These are phyloP conservation scores for Orthosia gothica DNA, from an alignment of 2,888 invertebrate species.

Conservation along the genomic window DNA sequence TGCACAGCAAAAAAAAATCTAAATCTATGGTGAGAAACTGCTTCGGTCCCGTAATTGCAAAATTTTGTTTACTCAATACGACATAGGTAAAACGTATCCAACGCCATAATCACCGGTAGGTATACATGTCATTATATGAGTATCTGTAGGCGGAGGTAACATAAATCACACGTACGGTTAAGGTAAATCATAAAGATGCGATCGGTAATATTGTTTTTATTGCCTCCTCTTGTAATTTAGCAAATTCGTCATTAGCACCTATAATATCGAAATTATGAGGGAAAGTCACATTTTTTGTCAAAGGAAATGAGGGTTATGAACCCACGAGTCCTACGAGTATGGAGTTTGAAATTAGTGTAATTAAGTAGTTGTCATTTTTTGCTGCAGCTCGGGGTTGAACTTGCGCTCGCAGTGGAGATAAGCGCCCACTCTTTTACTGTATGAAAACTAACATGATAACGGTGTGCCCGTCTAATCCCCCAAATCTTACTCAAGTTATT, in stretches of 20 bases:
- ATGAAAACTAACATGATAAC: slow-evolving; percentile 29
- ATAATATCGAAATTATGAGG: slow-evolving; percentile 35
- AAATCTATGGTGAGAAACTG: neutral
- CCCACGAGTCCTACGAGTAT: neutral
- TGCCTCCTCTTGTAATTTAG: slow-evolving; percentile 64
- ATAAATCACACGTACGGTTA: slow-evolving; percentile 65
- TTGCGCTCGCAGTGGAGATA: slow-evolving; percentile 14
- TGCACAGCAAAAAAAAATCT: too few species aligned
- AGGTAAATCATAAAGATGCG: slow-evolving; percentile 69
- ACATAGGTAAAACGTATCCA: slow-evolving; percentile 17
- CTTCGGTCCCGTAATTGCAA: neutral
- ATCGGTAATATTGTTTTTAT: slow-evolving; percentile 69
- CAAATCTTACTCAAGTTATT: neutral
- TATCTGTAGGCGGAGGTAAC: slow-evolving; percentile 43
- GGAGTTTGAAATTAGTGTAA: slow-evolving; percentile 36
- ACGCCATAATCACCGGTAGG: slow-evolving; percentile 51
- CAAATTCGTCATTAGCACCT: slow-evolving; percentile 58
- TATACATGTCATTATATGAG: slow-evolving; percentile 42
- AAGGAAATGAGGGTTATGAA: slow-evolving; percentile 24
- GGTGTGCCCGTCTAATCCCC: neutral
- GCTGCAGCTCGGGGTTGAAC: neutral
- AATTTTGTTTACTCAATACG: slow-evolving; percentile 39
- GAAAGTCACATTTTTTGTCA: slow-evolving; percentile 42
- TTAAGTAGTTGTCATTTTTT: slow-evolving; percentile 45
- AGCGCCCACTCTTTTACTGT: slow-evolving; percentile 4